Percentiles rank a stretch among this genome's conserved stretches.
Conservation (phyloP, 2,797 vertebrate species). For the Onychomys leucogaster region DNA sequence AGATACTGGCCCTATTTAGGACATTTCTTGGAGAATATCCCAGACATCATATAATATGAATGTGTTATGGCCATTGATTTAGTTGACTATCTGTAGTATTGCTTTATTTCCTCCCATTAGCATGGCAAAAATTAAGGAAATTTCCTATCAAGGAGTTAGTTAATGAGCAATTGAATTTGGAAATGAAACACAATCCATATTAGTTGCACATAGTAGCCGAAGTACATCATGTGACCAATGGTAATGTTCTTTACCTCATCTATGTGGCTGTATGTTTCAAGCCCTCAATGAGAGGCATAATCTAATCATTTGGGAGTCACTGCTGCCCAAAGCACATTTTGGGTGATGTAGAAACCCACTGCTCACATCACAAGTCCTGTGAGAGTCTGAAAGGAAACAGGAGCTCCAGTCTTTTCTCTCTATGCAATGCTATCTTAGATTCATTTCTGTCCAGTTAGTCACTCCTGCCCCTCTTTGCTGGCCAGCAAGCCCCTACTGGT, state of each 20-base stretch:
- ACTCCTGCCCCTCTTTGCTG: background rate
- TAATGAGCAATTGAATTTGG: conserved; percentile 60
- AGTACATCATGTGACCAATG: background rate
- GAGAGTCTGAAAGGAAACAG: conserved; percentile 9
- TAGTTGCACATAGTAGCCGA: conserved; percentile 21
- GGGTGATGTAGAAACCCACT: background rate
- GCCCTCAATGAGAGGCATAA: background rate
- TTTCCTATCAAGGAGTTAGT: conserved; percentile 45
- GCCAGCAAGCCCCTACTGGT: background rate
- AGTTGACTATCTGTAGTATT: background rate
- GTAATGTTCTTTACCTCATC: background rate
- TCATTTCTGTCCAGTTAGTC: background rate
- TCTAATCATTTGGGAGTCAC: background rate
- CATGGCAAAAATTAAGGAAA: conserved; percentile 9
- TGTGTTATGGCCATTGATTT: conserved; percentile 20
- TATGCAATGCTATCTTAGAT: background rate
- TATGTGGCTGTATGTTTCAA: background rate
- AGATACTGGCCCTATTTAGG: background rate
- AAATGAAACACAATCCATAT: conserved; percentile 12
- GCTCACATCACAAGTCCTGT: background rate
- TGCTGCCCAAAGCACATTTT: background rate
- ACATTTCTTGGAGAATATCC: conserved; percentile 44
- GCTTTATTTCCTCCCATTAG: conserved; percentile 52
- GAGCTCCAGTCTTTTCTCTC: background rate
- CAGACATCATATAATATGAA: background rate